Percentiles rank a stretch among this genome's conserved stretches.
Conservation (phyloP, 2,113 vertebrate genomes). For the Felis catus region F.catus_Fca126_mat1.0 CM031412.1:124573501-124574000, state of each 20-base stretch:
- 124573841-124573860: not conserved
- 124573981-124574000: not conserved
- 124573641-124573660: not conserved
- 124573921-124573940: not conserved
- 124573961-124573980: not conserved
- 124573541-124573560: not conserved
- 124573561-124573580: not conserved
- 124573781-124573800: not conserved
- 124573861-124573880: not conserved
- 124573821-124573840: not conserved
- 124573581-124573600: not conserved
- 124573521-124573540: not conserved
- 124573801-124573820: not conserved
- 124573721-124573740: not conserved
- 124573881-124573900: not conserved
- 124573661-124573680: not conserved
- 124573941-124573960: not conserved
- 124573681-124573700: not conserved
- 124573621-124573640: not conserved
- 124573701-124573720: not conserved
- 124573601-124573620: not conserved
- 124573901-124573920: not conserved
- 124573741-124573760: not conserved
- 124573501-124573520: not conserved
- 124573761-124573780: not conserved